These are phyloP conservation scores for human DNA, from an alignment of 2,113 vertebrate genomes.

Conservation along the genomic window DNA sequence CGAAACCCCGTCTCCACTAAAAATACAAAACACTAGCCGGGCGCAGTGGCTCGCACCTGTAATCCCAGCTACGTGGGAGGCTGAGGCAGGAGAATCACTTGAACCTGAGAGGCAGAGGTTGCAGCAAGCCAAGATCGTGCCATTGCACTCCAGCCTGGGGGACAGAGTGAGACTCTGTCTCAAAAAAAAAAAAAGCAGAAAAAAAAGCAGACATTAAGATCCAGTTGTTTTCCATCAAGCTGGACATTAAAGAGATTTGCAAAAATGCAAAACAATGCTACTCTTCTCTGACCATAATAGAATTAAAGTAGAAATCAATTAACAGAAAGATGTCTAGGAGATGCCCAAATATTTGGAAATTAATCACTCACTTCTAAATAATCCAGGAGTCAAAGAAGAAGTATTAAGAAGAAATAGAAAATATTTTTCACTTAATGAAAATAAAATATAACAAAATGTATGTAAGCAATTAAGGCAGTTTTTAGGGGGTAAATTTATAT, in stretches of 20 bases:
- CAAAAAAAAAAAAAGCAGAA: too few relatives aligned
- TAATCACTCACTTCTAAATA: background rate
- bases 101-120: too few relatives aligned
- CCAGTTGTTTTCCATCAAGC: background rate
- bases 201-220: background rate
- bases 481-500: background rate
- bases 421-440: too few relatives aligned
- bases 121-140: too few relatives aligned
- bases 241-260: background rate
- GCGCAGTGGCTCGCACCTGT: too few relatives aligned
- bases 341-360: background rate
- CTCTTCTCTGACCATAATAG: background rate
- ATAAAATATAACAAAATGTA: background rate
- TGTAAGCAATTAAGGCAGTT: background rate
- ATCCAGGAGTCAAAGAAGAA: background rate
- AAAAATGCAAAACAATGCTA: background rate
- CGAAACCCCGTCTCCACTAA: too few relatives aligned
- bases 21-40: too few relatives aligned
- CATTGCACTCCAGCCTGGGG: too few relatives aligned
- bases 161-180: too few relatives aligned
- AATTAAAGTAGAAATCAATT: background rate
- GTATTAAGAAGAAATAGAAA: background rate
- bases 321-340: background rate
- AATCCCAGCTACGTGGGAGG: too few relatives aligned
- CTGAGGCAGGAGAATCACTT: too few relatives aligned